Evolutionary conservation across 2,113 vertebrate species (phyloP).

Genomic region (Kryptolebias marmoratus): DNA sequence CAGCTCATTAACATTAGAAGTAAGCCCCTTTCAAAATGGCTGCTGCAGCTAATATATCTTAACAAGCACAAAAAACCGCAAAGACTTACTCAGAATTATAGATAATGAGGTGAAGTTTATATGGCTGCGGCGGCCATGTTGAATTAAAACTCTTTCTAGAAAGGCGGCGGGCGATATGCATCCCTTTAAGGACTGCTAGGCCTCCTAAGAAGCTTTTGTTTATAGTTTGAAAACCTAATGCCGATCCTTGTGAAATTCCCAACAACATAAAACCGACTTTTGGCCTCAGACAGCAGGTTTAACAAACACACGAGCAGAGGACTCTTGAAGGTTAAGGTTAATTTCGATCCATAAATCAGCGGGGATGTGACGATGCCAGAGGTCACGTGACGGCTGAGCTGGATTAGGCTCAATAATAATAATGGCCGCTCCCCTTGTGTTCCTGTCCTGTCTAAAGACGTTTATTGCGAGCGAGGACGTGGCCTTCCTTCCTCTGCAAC

Average conservation of each 20-base stretch:
- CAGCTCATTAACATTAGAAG: too few species aligned
- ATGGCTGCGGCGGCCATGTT: too few species aligned
- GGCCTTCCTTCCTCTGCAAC: conserved; percentile 70
- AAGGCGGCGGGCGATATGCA: too few species aligned
- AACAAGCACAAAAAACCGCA: too few species aligned
- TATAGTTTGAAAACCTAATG: not conserved
- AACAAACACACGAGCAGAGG: not conserved
- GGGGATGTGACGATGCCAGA: conserved; percentile 13
- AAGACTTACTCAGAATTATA: too few species aligned
- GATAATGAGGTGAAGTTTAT: too few species aligned
- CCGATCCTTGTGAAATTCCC: not conserved
- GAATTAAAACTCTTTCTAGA: too few species aligned
- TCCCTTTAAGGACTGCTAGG: too few species aligned
- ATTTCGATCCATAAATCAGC: conserved; percentile 3
- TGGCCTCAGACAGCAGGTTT: not conserved
- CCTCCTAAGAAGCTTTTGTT: not conserved
- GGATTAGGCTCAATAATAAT: conserved; percentile 53
- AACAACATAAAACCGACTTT: not conserved
- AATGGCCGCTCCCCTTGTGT: conserved; percentile 42
- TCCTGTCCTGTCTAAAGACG: conserved; percentile 44
- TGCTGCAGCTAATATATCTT: too few species aligned
- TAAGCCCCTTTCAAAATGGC: too few species aligned
- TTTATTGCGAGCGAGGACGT: conserved; percentile 69
- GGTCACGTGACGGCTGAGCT: conserved; percentile 33
- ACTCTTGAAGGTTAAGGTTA: conserved; percentile 1